Conservation (phyloP, 2,113 vertebrate genomes). For the Cyanistes caeruleus region DNA sequence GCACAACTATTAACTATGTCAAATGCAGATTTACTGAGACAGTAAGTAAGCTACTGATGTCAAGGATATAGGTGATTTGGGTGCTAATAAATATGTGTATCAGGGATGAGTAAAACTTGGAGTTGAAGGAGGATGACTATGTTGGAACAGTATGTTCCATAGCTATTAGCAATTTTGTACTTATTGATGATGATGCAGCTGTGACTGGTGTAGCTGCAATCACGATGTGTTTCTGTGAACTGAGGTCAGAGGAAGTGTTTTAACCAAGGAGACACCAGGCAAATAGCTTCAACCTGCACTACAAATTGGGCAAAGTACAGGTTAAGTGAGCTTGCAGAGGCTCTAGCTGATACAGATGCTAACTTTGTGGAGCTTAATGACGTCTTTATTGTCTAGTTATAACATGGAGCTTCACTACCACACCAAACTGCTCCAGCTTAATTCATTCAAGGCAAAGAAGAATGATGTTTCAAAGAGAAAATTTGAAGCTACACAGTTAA, state of each 20-base stretch:
- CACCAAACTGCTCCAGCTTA: not conserved
- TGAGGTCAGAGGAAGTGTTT: not conserved
- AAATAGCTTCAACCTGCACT: not conserved
- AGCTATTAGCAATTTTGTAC: not conserved
- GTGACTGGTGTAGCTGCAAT: not conserved
- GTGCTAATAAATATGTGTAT: not conserved
- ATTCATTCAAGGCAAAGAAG: not conserved
- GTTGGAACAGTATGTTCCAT: not conserved
- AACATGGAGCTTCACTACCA: not conserved
- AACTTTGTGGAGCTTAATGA: not conserved
- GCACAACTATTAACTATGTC: not conserved
- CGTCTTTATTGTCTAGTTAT: not conserved
- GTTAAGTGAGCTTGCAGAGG: not conserved
- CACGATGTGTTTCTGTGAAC: not conserved
- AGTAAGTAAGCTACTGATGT: not conserved
- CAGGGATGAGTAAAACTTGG: not conserved
- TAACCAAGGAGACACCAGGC: not conserved
- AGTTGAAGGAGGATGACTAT: not conserved
- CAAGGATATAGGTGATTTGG: not conserved
- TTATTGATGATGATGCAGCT: not conserved
- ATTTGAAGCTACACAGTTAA: not conserved
- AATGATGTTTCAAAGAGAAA: slow-evolving; percentile 5
- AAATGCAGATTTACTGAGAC: not conserved
- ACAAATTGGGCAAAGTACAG: not conserved
- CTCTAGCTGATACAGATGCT: not conserved